Evolutionary conservation across 2,888 invertebrate genomes (phyloP).

Genomic region (Mechanitis mazaeus): DNA sequence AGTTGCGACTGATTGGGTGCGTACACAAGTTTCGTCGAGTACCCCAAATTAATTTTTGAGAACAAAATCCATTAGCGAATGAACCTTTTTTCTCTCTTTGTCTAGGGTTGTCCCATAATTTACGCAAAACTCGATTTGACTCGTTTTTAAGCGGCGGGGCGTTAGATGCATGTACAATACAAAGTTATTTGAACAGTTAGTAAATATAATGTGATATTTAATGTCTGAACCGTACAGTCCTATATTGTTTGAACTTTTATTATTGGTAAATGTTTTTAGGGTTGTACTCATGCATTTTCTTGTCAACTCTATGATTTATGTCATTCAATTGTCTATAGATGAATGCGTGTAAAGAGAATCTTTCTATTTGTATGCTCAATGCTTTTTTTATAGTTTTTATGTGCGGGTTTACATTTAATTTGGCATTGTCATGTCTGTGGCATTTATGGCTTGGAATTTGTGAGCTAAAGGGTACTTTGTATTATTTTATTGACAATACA

Average conservation of each 20-base stretch:
- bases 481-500: constrained; percentile 25
- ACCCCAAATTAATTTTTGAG: constrained; percentile 75
- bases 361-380: constrained; percentile 61
- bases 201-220: constrained; percentile 28
- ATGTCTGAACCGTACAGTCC: constrained; percentile 27
- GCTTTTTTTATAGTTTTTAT: constrained; percentile 57
- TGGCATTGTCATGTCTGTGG: constrained; percentile 60
- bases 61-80: constrained; percentile 75
- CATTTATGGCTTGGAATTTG: constrained; percentile 63
- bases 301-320: constrained; percentile 74
- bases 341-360: constrained; percentile 70
- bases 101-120: constrained; percentile 73
- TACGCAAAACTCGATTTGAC: constrained; percentile 70
- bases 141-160: constrained; percentile 70
- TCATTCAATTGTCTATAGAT: constrained; percentile 67
- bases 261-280: constrained; percentile 24
- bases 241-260: constrained; percentile 26
- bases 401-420: constrained; percentile 69
- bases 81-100: constrained; percentile 64
- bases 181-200: constrained; percentile 18
- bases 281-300: constrained; percentile 58
- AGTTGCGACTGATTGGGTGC: constrained; percentile 60
- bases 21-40: constrained; percentile 65
- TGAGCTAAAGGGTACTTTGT: constrained; percentile 45
- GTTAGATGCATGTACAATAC: constrained; percentile 50